Base-by-base conservation (phyloP, 2,113 vertebrate species). In the Anser brachyrhynchus region DNA sequence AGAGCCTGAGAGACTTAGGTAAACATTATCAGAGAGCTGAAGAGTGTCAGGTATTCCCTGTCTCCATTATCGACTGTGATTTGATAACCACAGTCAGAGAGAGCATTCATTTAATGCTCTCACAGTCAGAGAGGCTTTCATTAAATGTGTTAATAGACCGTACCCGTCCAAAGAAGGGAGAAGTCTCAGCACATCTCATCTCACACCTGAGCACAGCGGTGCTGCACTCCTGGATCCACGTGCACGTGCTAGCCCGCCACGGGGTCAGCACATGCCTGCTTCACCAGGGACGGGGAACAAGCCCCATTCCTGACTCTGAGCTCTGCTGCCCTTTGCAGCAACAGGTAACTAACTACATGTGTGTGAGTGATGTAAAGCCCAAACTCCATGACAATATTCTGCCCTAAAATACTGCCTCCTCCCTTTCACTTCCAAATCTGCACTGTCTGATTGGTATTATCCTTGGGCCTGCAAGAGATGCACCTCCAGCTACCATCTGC, bases 211-310 rank as follows among this genome's bases (percentile, higher is more conserved):
- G 2, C 1, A 2, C 15, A 76, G 41, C 2, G 13, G 20, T 52
- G 6, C 16, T 51, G 33, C 1, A 0, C 26, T 86, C 4, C 37
- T 59, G 52, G n/a, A 23, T 69, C 35, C 0, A 0, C 0, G 1
- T 33, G n/a, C 9, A 14, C 13, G 5, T 58, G 9, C 49, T 74
- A 31, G 21, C 43, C 19, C 64, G 21, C 57, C 6, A 11, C 13
- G 18, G 62, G 39, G 37, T 41, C 39, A 58, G 25, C 28, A n/a
- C 31, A 14, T 0, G 1, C 33, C 14, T 59, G 11, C 21, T 73
- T 61, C 70, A 5, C 5, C 62, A 55, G 4, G 5, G 5, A 46
- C 28, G 59, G 25, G 10, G 21, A 85, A 84, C 31, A 69, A 94
- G 22, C 9, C 29, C 1, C 4, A 26, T 51, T 13, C 23, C 19